phyloP scores from a whole-genome alignment of 2,113 vertebrate species.

The Ophthalmolycus amberensis region DNA sequence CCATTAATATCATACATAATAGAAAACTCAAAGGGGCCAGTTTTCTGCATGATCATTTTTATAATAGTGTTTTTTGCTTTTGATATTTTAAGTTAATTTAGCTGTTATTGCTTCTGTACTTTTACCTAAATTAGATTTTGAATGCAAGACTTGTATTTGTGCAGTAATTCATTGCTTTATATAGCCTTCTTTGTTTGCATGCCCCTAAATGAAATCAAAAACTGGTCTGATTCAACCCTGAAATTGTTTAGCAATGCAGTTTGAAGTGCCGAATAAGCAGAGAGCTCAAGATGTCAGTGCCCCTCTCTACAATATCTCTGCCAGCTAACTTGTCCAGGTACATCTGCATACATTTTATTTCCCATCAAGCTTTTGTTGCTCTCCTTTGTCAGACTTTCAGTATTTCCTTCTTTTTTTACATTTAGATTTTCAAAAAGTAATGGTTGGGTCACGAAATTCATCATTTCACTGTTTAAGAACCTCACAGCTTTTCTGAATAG shows the following conservation, averaged over 20 bases:
- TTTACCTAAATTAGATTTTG: not conserved
- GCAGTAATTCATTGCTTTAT: not conserved
- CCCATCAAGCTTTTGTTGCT: not conserved
- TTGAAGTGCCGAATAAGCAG: not conserved
- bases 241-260: not conserved
- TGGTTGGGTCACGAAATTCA: not conserved
- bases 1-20: not conserved
- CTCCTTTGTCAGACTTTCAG: not conserved
- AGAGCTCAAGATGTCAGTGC: not conserved
- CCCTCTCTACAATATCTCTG: not conserved
- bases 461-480: not conserved
- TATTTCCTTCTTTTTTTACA: not conserved
- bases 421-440: not conserved
- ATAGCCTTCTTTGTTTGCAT: too few species aligned
- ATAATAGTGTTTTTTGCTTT: not conserved
- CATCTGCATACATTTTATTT: not conserved
- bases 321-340: not conserved
- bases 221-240: conserved; percentile 5
- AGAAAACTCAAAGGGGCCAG: not conserved
- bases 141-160: not conserved
- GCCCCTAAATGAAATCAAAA: not conserved
- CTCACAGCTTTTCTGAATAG: conserved; percentile 16
- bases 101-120: not conserved
- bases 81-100: not conserved
- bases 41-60: not conserved